Percentiles rank a stretch among this genome's conserved stretches.
phyloP scores from a whole-genome alignment of 1,140 invertebrate species.

The Atta colombica region DNA sequence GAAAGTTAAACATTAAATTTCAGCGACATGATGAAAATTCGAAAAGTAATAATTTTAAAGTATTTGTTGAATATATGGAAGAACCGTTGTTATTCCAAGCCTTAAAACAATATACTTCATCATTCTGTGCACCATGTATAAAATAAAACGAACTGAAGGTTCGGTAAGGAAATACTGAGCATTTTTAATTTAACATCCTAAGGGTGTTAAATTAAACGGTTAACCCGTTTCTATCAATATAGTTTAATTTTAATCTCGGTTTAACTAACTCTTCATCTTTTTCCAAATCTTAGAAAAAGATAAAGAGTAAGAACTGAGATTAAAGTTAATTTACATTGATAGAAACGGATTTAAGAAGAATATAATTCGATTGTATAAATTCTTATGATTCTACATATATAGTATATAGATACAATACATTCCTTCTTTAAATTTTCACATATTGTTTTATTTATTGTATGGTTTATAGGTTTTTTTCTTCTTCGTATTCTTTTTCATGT shows the following conservation, averaged over 20 bases:
- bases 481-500: conserved; percentile 11
- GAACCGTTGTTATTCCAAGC: conserved; percentile 38
- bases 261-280: too few species aligned
- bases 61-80: conserved; percentile 36
- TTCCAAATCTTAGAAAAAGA: too few species aligned
- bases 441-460: conserved; percentile 60
- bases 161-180: conserved; percentile 33
- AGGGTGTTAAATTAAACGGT: too few species aligned
- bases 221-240: too few species aligned
- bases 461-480: background rate
- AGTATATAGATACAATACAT: conserved; percentile 51
- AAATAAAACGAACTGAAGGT: conserved; percentile 45
- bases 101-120: conserved; percentile 53
- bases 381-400: conserved; percentile 15
- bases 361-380: conserved; percentile 24
- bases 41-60: background rate
- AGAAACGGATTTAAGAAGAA: background rate
- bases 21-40: conserved; percentile 12
- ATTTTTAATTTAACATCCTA: conserved; percentile 49
- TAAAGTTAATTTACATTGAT: too few species aligned
- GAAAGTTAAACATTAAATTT: conserved; percentile 36
- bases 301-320: too few species aligned
- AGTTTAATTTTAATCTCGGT: too few species aligned
- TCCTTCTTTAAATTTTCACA: conserved; percentile 53
- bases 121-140: conserved; percentile 49